These are phyloP conservation scores for Phrynosoma platyrhinos DNA, from an alignment of 2,113 vertebrate genomes.

Conservation along the genomic window DNA sequence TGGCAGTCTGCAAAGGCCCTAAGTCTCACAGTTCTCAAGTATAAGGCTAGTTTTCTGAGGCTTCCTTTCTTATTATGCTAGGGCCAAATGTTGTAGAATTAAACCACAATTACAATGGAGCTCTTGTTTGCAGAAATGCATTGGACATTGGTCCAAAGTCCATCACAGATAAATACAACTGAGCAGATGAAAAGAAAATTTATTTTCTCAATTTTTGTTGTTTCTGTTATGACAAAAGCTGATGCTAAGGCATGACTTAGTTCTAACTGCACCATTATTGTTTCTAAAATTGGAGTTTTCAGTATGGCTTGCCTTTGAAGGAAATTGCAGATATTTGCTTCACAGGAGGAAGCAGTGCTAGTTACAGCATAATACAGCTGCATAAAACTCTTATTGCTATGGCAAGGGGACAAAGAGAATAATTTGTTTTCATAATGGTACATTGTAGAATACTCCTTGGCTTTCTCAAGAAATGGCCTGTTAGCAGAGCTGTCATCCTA, in stretches of 20 bases:
- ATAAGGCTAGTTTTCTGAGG: neutral
- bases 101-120: neutral
- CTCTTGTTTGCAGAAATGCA: neutral
- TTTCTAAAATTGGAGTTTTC: conserved; percentile 58
- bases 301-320: conserved; percentile 62
- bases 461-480: conserved; percentile 74
- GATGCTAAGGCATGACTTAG: neutral
- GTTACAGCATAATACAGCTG: conserved; percentile 67
- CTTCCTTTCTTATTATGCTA: neutral
- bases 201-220: conserved; percentile 18
- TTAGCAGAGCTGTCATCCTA: conserved; percentile 79
- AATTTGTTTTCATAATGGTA: conserved; percentile 79
- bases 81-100: neutral
- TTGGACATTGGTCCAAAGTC: neutral
- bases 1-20: too few relatives aligned
- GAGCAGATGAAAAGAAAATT: conserved; percentile 13
- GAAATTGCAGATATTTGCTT: conserved; percentile 45
- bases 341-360: conserved; percentile 40
- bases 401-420: conserved; percentile 73
- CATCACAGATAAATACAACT: conserved; percentile 37
- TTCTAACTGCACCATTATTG: conserved; percentile 59
- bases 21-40: neutral
- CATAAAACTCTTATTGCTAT: conserved; percentile 67
- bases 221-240: conserved; percentile 31
- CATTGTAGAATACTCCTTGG: conserved; percentile 69